phyloP scores from a whole-genome alignment of 2,113 vertebrate genomes.

The Heteronetta atricapilla region DNA sequence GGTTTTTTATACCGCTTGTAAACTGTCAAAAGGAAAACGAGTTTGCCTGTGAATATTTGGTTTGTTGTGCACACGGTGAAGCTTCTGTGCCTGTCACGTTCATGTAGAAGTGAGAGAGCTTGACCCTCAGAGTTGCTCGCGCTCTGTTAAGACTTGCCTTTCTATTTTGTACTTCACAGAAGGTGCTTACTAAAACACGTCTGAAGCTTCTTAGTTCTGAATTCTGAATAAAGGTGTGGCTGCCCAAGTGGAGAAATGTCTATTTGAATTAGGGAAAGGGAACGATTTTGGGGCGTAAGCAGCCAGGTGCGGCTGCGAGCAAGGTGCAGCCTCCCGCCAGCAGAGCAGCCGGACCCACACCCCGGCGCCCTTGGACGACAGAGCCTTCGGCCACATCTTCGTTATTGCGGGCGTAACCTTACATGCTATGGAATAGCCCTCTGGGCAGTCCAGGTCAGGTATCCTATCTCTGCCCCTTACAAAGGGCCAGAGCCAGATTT shows the following conservation, averaged over 20 bases:
- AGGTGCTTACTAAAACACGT: background rate
- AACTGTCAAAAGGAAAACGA: background rate
- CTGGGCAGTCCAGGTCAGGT: too few species aligned
- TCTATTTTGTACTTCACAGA: background rate
- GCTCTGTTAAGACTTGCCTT: background rate
- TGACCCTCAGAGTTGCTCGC: fast-evolving
- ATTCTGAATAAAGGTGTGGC: background rate
- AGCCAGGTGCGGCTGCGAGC: background rate
- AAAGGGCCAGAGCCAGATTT: background rate
- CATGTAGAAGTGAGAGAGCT: background rate
- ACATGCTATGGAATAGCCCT: too few species aligned
- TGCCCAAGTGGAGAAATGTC: background rate
- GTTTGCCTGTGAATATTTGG: background rate
- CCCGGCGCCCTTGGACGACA: too few species aligned
- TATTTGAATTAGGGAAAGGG: background rate
- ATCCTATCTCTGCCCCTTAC: too few species aligned
- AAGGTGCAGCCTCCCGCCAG: background rate
- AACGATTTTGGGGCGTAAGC: background rate
- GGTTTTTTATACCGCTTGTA: background rate
- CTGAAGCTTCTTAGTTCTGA: background rate
- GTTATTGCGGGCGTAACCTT: too few species aligned
- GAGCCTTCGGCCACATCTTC: too few species aligned
- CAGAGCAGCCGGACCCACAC: too few species aligned
- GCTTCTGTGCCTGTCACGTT: fast-evolving
- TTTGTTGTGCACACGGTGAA: fast-evolving